A percentile compares a stretch with the other conserved stretches of the same genome.
These are phyloP conservation scores for Vanessa atalanta DNA, from an alignment of 1,140 invertebrate species.

Conservation along the genomic window DNA sequence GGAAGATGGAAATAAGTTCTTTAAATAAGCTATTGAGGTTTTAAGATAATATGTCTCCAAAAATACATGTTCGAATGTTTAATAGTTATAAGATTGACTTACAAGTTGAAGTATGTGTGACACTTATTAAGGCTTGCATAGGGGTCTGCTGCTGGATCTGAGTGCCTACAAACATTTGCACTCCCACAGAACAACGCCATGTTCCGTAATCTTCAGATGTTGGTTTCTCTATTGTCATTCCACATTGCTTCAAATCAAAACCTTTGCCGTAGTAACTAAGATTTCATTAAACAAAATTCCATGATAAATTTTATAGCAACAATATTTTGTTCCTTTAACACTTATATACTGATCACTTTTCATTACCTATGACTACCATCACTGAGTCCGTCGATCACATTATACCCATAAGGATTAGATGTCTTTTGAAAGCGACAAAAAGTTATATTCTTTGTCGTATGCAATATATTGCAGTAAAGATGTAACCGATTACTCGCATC, in stretches of 20 bases:
- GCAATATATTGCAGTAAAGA: conserved; percentile 72
- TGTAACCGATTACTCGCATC: conserved; percentile 57
- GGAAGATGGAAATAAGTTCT: not conserved
- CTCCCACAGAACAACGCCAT: conserved; percentile 73
- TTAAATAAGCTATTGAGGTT: not conserved
- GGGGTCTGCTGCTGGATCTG: conserved; percentile 45
- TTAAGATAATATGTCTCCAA: not conserved
- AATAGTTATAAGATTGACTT: conserved; percentile 9
- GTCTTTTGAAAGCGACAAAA: conserved; percentile 77
- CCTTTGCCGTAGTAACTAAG: conserved; percentile 74
- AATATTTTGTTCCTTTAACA: no score
- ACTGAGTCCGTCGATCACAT: conserved; percentile 71
- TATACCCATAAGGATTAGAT: conserved; percentile 61
- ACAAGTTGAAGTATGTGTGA: conserved; percentile 37
- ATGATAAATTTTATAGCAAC: no score
- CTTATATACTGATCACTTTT: no score
- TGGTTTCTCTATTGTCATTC: conserved; percentile 69
- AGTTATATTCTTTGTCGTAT: conserved; percentile 64
- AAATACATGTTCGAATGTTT: not conserved
- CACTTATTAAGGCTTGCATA: conserved; percentile 67
- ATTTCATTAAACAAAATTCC: not conserved
- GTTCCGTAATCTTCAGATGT: conserved; percentile 57
- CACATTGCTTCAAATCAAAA: conserved; percentile 65
- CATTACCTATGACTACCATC: conserved; percentile 70
- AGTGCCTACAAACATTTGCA: conserved; percentile 50